These are phyloP conservation scores for Drosophila sulfurigaster DNA, from an alignment of 1,140 invertebrate genomes.

Conservation along the genomic window DNA sequence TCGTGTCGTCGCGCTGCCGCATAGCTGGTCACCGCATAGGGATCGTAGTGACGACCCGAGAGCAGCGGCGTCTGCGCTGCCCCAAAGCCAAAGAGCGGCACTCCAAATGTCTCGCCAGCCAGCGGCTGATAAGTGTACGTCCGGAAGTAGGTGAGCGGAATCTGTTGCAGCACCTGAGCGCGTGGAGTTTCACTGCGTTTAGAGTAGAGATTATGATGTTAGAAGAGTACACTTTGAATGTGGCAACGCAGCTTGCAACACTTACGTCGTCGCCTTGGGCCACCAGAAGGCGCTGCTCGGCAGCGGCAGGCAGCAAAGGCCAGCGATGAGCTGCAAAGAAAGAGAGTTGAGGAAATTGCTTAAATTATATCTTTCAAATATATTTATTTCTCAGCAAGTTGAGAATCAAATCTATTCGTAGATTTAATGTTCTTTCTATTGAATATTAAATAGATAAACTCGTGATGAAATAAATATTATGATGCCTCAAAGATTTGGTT, in stretches of 20 bases:
- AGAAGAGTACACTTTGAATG: no score
- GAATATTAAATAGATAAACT: no score
- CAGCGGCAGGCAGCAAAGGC: conserved; percentile 12
- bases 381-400: no score
- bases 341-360: background rate
- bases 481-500: no score
- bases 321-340: conserved; percentile 37
- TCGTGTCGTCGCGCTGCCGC: conserved; percentile 68
- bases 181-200: conserved; percentile 58
- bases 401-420: no score
- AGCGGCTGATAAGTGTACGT: conserved; percentile 80
- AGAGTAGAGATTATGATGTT: no score
- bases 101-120: conserved; percentile 52
- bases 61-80: conserved; percentile 69
- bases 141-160: conserved; percentile 80
- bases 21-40: conserved; percentile 70
- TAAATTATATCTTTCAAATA: no score
- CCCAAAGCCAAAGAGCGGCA: conserved; percentile 69
- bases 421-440: no score
- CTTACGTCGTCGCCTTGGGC: conserved; percentile 73
- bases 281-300: conserved; percentile 68
- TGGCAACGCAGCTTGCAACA: background rate
- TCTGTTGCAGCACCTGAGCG: conserved; percentile 69
- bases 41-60: conserved; percentile 55
- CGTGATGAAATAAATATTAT: no score